phyloP scores from a whole-genome alignment of 2,797 vertebrate species.

The Bucorvus abyssinicus region DNA sequence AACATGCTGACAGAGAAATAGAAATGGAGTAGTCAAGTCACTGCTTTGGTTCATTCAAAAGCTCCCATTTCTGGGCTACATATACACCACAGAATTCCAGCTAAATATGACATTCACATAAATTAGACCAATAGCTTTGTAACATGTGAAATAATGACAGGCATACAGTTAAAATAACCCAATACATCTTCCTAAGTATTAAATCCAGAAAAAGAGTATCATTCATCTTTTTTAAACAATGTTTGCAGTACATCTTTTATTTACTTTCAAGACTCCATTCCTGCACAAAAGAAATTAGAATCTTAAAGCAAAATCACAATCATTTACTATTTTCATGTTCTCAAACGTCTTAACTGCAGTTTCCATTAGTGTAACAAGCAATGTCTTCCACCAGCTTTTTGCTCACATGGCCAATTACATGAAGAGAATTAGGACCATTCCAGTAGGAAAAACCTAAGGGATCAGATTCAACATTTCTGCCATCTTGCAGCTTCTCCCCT shows the following conservation, averaged over 20 bases:
- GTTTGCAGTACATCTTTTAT: background rate
- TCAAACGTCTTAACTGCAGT: background rate
- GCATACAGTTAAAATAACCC: background rate
- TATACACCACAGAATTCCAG: background rate
- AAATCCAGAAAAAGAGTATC: background rate
- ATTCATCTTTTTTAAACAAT: background rate
- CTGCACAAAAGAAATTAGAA: background rate
- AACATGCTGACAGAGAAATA: constrained; percentile 80
- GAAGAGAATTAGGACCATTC: background rate
- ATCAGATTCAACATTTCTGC: background rate
- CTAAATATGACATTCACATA: background rate
- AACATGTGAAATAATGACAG: background rate
- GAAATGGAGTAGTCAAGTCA: background rate
- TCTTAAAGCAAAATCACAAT: background rate
- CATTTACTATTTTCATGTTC: background rate
- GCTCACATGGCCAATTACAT: accelerated
- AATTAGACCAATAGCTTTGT: background rate
- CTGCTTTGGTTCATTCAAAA: background rate
- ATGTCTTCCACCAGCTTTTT: background rate
- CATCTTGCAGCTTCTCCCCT: background rate
- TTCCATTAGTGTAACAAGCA: background rate
- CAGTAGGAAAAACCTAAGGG: background rate
- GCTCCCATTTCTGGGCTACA: background rate
- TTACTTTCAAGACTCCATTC: background rate
- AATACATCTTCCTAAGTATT: background rate